phyloP scores from a whole-genome alignment of 2,888 invertebrate genomes.

The Synanthedon tipuliformis region DNA sequence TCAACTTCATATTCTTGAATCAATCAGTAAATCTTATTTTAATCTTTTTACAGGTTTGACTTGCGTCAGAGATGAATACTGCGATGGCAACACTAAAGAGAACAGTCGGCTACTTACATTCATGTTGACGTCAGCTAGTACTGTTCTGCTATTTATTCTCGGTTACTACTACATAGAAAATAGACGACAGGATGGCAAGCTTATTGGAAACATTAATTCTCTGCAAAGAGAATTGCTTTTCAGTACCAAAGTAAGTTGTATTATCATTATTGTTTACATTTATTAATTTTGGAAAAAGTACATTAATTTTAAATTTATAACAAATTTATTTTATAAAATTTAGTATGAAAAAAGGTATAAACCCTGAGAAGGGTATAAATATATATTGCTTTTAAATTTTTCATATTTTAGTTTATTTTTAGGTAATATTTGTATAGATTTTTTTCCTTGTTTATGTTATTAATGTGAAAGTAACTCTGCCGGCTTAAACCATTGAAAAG shows the following conservation, averaged over 20 bases:
- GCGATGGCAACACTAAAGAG: conserved; percentile 33
- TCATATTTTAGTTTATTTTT: no score
- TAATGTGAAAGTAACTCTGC: no score
- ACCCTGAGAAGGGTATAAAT: no score
- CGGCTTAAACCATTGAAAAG: no score
- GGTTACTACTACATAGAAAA: conserved; percentile 85
- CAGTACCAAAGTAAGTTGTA: conserved; percentile 57
- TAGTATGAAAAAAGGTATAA: no score
- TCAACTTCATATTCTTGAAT: neutral
- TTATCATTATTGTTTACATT: neutral
- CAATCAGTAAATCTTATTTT: no score
- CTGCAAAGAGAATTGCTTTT: conserved; percentile 59
- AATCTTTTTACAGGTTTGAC: conserved; percentile 34
- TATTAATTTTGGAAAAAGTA: no score
- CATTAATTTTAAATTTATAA: no score
- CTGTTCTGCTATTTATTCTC: conserved; percentile 78
- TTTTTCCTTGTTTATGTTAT: no score
- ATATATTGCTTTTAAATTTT: no score
- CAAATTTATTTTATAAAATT: no score
- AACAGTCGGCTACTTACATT: conserved; percentile 67
- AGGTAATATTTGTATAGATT: no score
- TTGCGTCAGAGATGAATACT: conserved; percentile 50
- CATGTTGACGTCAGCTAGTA: conserved; percentile 75
- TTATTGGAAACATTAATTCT: conserved; percentile 74
- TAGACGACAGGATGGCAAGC: conserved; percentile 75